These are phyloP conservation scores for Rana temporaria DNA, from an alignment of 2,113 vertebrate genomes.

Conservation along the genomic window DNA sequence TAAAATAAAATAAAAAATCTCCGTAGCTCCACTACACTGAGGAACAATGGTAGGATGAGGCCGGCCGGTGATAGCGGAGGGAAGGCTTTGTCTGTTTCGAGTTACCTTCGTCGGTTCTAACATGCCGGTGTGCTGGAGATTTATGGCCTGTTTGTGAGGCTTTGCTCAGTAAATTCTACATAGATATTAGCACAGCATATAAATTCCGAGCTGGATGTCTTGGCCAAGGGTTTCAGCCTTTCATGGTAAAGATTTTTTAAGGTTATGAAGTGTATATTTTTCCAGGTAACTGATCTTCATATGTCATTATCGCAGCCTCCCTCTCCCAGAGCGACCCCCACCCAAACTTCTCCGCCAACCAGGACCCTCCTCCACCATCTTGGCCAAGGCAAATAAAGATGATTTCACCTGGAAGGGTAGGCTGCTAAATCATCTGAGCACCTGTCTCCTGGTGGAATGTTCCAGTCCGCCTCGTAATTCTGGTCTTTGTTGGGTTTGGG, in stretches of 20 bases:
- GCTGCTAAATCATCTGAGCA: too few species aligned
- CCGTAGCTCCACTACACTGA: not conserved
- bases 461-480: too few species aligned
- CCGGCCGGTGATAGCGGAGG: not conserved
- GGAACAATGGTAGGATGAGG: not conserved
- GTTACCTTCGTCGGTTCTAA: conserved; percentile 32
- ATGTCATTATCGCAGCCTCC: not conserved
- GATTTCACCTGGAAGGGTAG: too few species aligned
- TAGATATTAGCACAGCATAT: conserved; percentile 47
- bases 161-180: conserved; percentile 34
- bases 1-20: too few species aligned
- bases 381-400: not conserved
- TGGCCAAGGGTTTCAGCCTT: conserved; percentile 16
- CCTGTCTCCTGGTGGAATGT: too few species aligned
- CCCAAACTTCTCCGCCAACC: not conserved
- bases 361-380: not conserved
- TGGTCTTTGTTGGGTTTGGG: too few species aligned
- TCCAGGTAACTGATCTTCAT: not conserved
- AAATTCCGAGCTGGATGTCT: conserved; percentile 33
- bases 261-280: conserved; percentile 22
- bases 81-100: conserved; percentile 28
- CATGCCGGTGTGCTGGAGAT: conserved; percentile 24
- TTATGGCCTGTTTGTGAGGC: conserved; percentile 43
- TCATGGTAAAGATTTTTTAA: conserved; percentile 29
- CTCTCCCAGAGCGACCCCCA: not conserved